Evolutionary conservation across 2,888 invertebrate genomes (phyloP), one percentile per base, ranked within the genome.

Genomic region (Drosophila nr. perissopoda): DNA sequence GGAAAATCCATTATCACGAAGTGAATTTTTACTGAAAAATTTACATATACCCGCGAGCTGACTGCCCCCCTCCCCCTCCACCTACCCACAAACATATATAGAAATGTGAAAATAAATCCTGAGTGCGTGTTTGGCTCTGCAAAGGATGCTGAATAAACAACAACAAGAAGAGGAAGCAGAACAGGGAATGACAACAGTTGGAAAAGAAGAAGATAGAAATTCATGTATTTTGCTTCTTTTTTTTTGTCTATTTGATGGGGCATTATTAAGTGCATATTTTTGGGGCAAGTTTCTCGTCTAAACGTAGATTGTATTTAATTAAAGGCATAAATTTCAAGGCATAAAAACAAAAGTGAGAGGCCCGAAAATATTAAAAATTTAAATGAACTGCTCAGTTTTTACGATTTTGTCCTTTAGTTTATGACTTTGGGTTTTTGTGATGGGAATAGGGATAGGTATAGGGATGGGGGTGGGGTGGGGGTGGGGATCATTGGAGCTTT

Each of bases 1-100:
- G 91, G 89, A 90, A 90, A 90, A 90, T 89, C 90, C 90, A 90
- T 90, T 90, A 90, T 90, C 90, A 87, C 91, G 82, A 90, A 90
- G 89, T 87, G 85, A 86, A 86, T 89, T 86, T 86, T 89, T 89
- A 86, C 90, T 88, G 81, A 86, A 89, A 89, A 86, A 86, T 86
- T 86, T 86, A 89, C 85, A 86, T 86, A 86, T 86, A 86, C 85
- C 88, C 88, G 67, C 83, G 79, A 81, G 81, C 81, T 70, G 60
- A 54, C 42, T 16, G 36, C 29, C 40, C 18, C 25, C 46, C 4
- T 16, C 42, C 49, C 18, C 18, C 29, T 4, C 42, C 27, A 33
- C 16, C 36, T 31, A 33, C 48, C 56, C 68, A 65, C 70, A 72
- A 46, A 52, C 13, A 21, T 76, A 72, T 81, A 88, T 82, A 88